Evolutionary conservation across 2,888 invertebrate species (phyloP).

Genomic region (Drosophila greeni): DNA sequence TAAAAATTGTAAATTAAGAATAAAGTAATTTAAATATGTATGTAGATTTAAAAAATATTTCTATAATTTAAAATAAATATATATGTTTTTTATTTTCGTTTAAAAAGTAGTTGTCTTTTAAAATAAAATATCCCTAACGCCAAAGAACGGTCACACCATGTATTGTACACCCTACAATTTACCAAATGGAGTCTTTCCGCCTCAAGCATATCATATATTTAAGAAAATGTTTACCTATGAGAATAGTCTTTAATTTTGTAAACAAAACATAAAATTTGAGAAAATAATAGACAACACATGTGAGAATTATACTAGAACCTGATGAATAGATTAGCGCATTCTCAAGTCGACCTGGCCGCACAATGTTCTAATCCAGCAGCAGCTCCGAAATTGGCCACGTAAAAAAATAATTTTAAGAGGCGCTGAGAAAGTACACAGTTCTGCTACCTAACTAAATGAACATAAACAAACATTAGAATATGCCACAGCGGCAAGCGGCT

Average conservation of each 20-base stretch:
- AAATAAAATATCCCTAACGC: background rate
- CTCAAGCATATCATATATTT: fast-evolving
- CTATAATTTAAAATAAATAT: too few species aligned
- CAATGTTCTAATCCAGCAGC: constrained; percentile 27
- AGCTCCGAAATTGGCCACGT: constrained; percentile 54
- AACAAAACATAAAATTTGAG: background rate
- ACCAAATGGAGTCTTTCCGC: background rate
- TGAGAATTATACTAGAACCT: background rate
- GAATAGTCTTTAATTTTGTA: too few species aligned
- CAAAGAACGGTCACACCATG: background rate
- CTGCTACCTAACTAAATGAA: constrained; percentile 10
- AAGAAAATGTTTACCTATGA: background rate
- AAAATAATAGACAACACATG: too few species aligned
- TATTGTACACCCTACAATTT: background rate
- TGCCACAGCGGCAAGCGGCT: constrained; percentile 43
- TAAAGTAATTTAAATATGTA: too few species aligned
- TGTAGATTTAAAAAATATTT: too few species aligned
- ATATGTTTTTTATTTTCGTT: background rate
- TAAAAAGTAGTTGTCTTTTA: background rate
- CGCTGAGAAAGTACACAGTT: constrained; percentile 23
- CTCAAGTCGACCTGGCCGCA: background rate
- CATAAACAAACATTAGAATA: constrained; percentile 34
- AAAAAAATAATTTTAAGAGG: constrained; percentile 36
- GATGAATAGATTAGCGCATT: background rate
- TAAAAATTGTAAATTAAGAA: too few species aligned